Base-by-base conservation (phyloP, 2,888 invertebrate genomes). In the Dromius quadrimaculatus region DNA sequence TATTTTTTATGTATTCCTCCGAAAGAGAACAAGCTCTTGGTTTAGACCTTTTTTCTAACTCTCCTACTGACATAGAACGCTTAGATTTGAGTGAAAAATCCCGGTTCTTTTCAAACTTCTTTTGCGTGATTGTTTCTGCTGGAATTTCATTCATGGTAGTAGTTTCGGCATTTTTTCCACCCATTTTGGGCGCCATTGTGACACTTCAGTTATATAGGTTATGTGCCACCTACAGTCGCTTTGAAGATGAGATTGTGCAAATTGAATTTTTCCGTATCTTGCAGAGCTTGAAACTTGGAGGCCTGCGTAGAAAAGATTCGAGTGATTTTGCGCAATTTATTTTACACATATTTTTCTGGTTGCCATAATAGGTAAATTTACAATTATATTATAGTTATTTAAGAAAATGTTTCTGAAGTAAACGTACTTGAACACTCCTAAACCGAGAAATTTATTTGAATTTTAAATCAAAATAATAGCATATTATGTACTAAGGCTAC, bases 21-120 rank as follows among this genome's bases (percentile, higher is more conserved):
- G 70, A 45, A 11, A 70, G 22, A 5, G 70, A 70, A 23, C 47
- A 50, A 9, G 47, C 36, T 15, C 70, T 43, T 17, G 59, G 59
- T 43, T 73, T 65, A 38, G 70, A 41, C 20, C 41, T 9, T 63
- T 73, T 66, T 70, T 73, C 75, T 38, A 80, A 71, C 69, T 79
- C 79, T 68, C 75, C 77, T 6, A 76, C 76, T 5, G 79, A 79
- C 75, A 78, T 75, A n/a, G 79, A 79, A 28, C 78, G 74, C 34
- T 76, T 76, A 69, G 77, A 76, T 65, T 73, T 75, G 19, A 73
- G 71, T 2, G 71, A 69, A 6, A 65, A 63, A 34, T 71, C 74
- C 34, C 74, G 71, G 5, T 73, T 63, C 43, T 73, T 74, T 5
- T 68, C 66, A 3, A 47, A 59, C 11, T 64, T 64, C 38, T 71